These are phyloP conservation scores for Spialia ferax DNA, from an alignment of 2,888 invertebrate species.

Conservation along the genomic window DNA sequence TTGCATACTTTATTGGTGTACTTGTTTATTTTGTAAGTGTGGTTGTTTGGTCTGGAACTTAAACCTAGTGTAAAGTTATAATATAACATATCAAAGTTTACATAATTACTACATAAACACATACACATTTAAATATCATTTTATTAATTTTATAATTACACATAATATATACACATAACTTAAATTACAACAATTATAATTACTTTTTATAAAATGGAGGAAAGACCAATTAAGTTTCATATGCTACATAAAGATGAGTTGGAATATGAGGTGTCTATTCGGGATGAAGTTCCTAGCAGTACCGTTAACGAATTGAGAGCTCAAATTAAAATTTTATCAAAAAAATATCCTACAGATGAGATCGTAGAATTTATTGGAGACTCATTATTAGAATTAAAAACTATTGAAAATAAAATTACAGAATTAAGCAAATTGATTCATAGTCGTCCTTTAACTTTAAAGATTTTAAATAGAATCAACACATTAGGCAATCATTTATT, in stretches of 20 bases:
- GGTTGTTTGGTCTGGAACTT: too few species aligned
- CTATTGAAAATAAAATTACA: background rate
- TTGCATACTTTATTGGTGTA: too few species aligned
- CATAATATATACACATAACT: background rate
- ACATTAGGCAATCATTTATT: background rate
- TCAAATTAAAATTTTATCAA: background rate
- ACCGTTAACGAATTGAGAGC: background rate
- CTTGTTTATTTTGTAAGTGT: too few species aligned
- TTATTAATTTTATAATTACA: background rate
- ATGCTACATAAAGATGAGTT: slow-evolving; percentile 1
- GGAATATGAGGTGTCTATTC: background rate
- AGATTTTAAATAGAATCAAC: background rate
- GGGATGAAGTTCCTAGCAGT: background rate
- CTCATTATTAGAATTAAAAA: background rate
- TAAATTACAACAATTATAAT: background rate
- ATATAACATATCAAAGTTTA: too few species aligned
- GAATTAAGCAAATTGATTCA: slow-evolving; percentile 1
- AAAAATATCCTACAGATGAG: background rate
- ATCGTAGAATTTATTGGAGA: slow-evolving; percentile 1
- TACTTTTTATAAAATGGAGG: background rate
- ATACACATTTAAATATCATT: background rate
- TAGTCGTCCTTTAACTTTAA: background rate
- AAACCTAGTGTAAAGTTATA: too few species aligned
- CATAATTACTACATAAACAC: background rate
- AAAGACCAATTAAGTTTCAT: background rate